Evolutionary conservation across 2,797 vertebrate species (phyloP), one percentile per base, ranked within the genome.

Genomic region (Sebastiscus albofasciatus): DNA sequence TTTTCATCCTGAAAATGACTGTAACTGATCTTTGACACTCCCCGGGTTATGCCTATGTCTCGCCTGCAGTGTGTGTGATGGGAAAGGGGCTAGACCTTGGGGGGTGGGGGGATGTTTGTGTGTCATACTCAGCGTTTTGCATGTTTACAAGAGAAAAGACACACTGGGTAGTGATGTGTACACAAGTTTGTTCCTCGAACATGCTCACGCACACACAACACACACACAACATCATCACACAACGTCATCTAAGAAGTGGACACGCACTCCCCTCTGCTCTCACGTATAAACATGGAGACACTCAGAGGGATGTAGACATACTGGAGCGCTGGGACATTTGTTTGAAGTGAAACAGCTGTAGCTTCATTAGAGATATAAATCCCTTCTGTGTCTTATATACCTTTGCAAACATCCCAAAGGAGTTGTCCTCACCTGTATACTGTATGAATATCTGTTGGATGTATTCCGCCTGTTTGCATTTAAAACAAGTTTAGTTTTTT

Each of bases 261-360:
- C 42, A 81, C 24, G 26, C 68, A 12, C 20, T 55, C 34, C 16
- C 60, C 69, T 77, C 59, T 75, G 56, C 36, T 73, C 79, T 55
- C 75, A 64, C 22, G 11, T 72, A 31, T 90, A 89, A 89, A 93
- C 89, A 92, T 3, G 7, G 42, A 81, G 72, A 67, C 60, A 66
- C 55, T 86, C 71, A 62, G 31, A 52, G 26, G 36, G 13, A 8
- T 79, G 79, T 79, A 85, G 69, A 86, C 83, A 79, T 6, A 29
- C 67, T n/a, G 29, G 58, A 75, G 69, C 33, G 62, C 66, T 4
- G 66, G 76, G 88, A 87, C 82, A 79, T 87, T 81, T 91, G 88
- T 92, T 93, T 92, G 77, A 89, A 84, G 75, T 22, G 61, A 75
- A 84, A 70, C 93, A 90, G 85, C 92, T 92, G 86, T 24, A 75